Conservation (phyloP, 2,888 invertebrate species). For the Phlogophora meticulosa region DNA sequence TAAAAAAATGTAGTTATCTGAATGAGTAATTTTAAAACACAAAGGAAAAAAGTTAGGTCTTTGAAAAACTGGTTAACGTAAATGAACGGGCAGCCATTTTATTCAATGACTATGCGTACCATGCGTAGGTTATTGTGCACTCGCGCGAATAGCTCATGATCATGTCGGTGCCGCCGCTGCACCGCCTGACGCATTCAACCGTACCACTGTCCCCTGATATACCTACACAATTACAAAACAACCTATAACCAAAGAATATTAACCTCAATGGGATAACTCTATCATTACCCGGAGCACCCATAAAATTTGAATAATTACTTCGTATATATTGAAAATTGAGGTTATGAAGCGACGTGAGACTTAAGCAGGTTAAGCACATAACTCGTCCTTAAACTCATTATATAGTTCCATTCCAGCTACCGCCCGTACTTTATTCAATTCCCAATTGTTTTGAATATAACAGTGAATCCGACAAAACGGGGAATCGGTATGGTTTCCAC, state of each 20-base stretch:
- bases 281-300: constrained; percentile 47
- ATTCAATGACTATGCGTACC: constrained; percentile 47
- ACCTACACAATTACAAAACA: constrained; percentile 3
- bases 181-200: constrained; percentile 36
- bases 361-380: constrained; percentile 51
- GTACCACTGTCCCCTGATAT: constrained; percentile 23
- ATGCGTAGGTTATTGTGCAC: constrained; percentile 68
- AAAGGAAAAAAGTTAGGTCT: neutral
- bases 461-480: too few relatives aligned
- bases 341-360: constrained; percentile 38
- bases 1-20: neutral
- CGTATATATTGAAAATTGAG: constrained; percentile 52
- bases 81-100: constrained; percentile 13
- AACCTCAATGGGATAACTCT: constrained; percentile 56
- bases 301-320: constrained; percentile 63
- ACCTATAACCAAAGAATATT: constrained; percentile 45
- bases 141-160: constrained; percentile 70
- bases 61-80: constrained; percentile 24
- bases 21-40: neutral
- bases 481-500: neutral
- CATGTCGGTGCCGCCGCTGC: constrained; percentile 54
- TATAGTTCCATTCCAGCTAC: neutral
- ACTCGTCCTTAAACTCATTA: constrained; percentile 42
- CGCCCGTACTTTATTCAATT: constrained; percentile 33
- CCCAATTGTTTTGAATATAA: constrained; percentile 27